phyloP scores from a whole-genome alignment of 2,113 vertebrate species.

The Vicugna pacos region DNA sequence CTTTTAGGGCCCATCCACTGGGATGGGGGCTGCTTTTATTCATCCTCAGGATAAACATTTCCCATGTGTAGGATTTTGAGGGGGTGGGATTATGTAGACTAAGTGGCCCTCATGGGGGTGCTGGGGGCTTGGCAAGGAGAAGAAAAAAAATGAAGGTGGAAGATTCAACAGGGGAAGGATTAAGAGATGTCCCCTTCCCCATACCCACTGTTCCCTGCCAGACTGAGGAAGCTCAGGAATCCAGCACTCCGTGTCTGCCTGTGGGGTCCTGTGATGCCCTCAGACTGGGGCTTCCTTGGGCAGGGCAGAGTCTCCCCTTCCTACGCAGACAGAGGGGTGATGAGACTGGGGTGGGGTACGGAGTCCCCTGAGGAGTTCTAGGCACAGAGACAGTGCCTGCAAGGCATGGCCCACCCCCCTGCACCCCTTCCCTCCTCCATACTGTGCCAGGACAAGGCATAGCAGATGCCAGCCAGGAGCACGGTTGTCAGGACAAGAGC shows the following conservation, averaged over 20 bases:
- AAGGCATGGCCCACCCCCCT: background rate
- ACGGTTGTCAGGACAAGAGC: slow-evolving; percentile 58
- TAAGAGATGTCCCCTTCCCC: background rate
- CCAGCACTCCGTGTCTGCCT: background rate
- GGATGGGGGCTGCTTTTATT: background rate
- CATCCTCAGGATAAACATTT: background rate
- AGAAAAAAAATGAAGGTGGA: background rate
- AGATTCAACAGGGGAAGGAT: background rate
- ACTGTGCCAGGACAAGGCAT: background rate
- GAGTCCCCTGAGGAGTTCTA: background rate
- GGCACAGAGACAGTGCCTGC: background rate
- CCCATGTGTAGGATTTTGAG: background rate
- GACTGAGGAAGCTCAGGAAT: background rate
- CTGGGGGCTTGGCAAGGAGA: background rate
- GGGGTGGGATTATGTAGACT: background rate
- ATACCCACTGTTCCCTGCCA: background rate
- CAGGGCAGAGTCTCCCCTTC: background rate
- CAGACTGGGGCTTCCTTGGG: background rate
- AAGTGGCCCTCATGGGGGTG: background rate
- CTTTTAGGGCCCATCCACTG: background rate
- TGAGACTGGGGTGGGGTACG: background rate
- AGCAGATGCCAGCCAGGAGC: slow-evolving; percentile 40
- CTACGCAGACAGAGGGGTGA: background rate
- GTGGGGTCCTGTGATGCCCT: background rate
- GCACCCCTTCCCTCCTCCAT: background rate